Evolutionary conservation across 64 coral and sea anemone genomes (phyloP).

Genomic region (Montipora foliosa): DNA sequence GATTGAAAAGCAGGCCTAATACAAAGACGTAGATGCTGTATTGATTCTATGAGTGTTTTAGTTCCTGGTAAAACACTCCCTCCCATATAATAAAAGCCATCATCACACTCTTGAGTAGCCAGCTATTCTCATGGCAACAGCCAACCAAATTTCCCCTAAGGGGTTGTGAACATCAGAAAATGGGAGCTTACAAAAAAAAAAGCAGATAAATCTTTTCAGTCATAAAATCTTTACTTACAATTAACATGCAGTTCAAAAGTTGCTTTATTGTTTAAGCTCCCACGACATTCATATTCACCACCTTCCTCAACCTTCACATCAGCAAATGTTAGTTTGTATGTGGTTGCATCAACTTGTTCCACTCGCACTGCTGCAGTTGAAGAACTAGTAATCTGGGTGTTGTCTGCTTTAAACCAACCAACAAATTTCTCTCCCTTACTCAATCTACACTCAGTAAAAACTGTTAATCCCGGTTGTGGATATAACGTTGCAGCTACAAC

Average conservation of each 20-base stretch:
- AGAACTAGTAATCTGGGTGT: not conserved
- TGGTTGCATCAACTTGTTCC: not conserved
- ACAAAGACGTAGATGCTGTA: too few species aligned
- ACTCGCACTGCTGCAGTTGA: not conserved
- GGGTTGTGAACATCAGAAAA: too few species aligned
- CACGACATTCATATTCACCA: constrained; percentile 32
- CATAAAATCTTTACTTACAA: constrained; percentile 29
- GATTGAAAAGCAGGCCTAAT: too few species aligned
- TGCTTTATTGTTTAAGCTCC: not conserved
- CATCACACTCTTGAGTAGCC: too few species aligned
- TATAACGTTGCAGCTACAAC: not conserved
- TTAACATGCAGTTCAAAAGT: not conserved
- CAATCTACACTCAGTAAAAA: not conserved
- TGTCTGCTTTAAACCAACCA: constrained; percentile 18
- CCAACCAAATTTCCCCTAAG: too few species aligned
- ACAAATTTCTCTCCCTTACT: constrained; percentile 3
- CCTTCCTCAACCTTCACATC: constrained; percentile 7
- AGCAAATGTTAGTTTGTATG: not conserved
- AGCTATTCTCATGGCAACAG: too few species aligned
- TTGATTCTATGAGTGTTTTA: too few species aligned
- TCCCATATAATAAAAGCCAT: too few species aligned
- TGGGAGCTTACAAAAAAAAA: too few species aligned
- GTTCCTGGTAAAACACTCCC: too few species aligned
- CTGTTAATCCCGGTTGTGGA: not conserved
- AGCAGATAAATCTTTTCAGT: not conserved